phyloP scores from a whole-genome alignment of 2,888 invertebrate species.

The Liopterus haemorrhoidalis region DNA sequence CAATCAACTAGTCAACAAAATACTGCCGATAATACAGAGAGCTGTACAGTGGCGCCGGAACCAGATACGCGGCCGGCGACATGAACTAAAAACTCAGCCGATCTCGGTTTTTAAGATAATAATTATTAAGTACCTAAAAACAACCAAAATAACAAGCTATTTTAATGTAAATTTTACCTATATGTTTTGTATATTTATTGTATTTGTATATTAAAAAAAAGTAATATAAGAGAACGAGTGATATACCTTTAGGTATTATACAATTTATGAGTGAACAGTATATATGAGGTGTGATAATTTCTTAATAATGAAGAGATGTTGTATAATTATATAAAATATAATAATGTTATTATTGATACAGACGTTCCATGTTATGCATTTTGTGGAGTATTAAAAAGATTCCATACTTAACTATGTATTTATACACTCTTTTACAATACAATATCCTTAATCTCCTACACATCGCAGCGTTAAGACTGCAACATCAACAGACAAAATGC shows the following conservation, averaged over 20 bases:
- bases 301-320: constrained; percentile 14
- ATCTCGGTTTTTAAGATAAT: too few relatives aligned
- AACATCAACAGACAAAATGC: too few relatives aligned
- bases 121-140: constrained; percentile 25
- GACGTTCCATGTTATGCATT: constrained; percentile 31
- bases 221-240: constrained; percentile 25
- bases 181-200: constrained; percentile 37
- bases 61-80: background rate
- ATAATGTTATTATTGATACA: constrained; percentile 25
- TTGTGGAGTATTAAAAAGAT: constrained; percentile 25
- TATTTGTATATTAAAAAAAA: constrained; percentile 24
- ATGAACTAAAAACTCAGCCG: too few relatives aligned
- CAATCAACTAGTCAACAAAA: too few relatives aligned
- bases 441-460: too few relatives aligned
- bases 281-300: constrained; percentile 23
- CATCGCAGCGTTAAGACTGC: too few relatives aligned
- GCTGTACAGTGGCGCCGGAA: too few relatives aligned
- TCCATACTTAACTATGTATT: constrained; percentile 12
- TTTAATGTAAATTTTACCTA: constrained; percentile 33
- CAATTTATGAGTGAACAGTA: constrained; percentile 13
- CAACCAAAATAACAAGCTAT: constrained; percentile 28
- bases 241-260: constrained; percentile 23
- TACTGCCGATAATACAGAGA: too few relatives aligned
- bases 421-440: constrained; percentile 9
- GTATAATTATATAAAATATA: constrained; percentile 24